These are phyloP conservation scores for Pogonocherus hispidulus DNA, from an alignment of 2,888 invertebrate species.

Conservation along the genomic window DNA sequence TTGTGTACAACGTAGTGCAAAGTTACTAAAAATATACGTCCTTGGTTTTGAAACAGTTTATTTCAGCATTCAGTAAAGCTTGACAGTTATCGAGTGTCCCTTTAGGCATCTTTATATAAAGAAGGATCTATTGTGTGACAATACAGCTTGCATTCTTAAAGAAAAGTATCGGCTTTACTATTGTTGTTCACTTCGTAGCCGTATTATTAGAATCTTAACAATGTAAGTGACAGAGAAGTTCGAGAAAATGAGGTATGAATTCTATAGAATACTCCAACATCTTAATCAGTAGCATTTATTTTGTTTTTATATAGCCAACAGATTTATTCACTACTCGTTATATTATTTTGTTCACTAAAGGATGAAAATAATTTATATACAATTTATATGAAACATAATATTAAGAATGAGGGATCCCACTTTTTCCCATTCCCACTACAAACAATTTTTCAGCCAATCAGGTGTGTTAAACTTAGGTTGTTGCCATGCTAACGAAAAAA, in stretches of 20 bases:
- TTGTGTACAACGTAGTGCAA: neutral
- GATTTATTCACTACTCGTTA: too few relatives aligned
- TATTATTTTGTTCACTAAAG: too few relatives aligned
- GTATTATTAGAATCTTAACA: neutral
- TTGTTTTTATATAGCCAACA: too few relatives aligned
- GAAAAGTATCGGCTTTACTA: neutral
- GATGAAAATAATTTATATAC: too few relatives aligned
- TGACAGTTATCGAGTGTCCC: neutral
- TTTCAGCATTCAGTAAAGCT: slow-evolving; percentile 1
- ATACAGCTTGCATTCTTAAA: neutral
- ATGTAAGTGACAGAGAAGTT: neutral
- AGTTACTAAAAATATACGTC: slow-evolving; percentile 15
- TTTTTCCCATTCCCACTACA: too few relatives aligned
- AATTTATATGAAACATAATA: too few relatives aligned
- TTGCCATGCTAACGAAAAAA: too few relatives aligned
- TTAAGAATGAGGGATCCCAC: too few relatives aligned
- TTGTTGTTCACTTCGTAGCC: neutral
- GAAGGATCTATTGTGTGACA: neutral
- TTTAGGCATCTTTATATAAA: slow-evolving; percentile 1
- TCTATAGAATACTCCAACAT: neutral
- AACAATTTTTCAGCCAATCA: too few relatives aligned
- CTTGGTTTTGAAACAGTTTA: slow-evolving; percentile 14
- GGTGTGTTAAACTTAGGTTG: too few relatives aligned
- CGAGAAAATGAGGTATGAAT: neutral
- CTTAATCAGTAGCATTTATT: neutral